Conservation (phyloP, 2,888 invertebrate genomes). For the Zygogramma bicolorata region DNA sequence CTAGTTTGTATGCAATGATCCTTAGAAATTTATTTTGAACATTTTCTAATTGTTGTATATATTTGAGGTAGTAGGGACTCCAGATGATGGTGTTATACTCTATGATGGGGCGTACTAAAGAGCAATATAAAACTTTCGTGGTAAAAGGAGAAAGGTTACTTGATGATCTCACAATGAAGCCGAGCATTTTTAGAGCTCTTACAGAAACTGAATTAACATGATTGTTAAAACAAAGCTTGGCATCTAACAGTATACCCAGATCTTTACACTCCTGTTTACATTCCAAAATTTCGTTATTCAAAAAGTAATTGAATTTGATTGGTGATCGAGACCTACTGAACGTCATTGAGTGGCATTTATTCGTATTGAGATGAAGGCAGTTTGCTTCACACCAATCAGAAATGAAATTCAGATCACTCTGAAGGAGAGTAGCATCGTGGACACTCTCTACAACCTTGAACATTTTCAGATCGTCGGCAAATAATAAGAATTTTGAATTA, state of each 20-base stretch:
- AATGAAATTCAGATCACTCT: not conserved
- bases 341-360: not conserved
- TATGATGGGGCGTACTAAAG: not conserved
- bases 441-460: not conserved
- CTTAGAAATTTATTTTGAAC: not conserved
- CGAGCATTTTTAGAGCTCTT: not conserved
- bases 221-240: no score
- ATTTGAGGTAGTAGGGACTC: no score
- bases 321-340: no score
- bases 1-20: not conserved
- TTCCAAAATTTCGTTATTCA: no score
- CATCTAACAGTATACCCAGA: no score
- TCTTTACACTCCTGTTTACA: no score
- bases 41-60: no score
- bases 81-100: not conserved
- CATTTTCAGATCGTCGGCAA: no score
- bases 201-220: no score
- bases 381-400: not conserved
- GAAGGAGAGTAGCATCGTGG: not conserved
- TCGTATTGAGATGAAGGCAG: not conserved
- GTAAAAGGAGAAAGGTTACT: not conserved
- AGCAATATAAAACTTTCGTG: not conserved
- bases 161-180: not conserved
- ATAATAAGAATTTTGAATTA: no score
- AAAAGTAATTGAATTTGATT: no score